Base-by-base conservation (phyloP, 1,140 invertebrate species). In the Lordiphosa stackelbergi region DNA sequence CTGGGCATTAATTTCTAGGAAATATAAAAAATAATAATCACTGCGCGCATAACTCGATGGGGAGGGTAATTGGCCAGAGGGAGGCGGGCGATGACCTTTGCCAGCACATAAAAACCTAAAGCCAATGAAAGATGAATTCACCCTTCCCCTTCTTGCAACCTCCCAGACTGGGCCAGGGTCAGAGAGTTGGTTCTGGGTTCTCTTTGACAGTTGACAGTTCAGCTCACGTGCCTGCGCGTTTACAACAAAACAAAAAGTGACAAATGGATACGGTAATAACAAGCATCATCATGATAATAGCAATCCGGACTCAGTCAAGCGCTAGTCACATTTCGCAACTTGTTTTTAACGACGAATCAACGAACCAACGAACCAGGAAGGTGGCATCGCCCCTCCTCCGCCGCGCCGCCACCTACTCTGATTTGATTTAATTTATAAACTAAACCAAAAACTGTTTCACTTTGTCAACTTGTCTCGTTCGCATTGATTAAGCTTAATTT, bases 361-460 rank as follows among this genome's bases (percentile, higher is more conserved):
- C 40, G 28, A 53, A 53, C 41, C 52, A 53, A 43, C 52, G 52
- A 53, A 53, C 52, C 52, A 53, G 52, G 52, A 53, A 53, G 52
- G 52, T 53, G 52, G 24, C 38, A 22, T 31, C 34, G 13, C 46
- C 7, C 11, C 24, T 12, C 28, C 11, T 31, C 46, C 28, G 7
- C 31, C 8, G 7, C 12, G 11, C 5, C 16, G 8, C 2, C 34
- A 13, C 34, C 31, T 13, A 10, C 13, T 35, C 9, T 52, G 49
- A 52, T 52, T 52, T 52, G 37, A 52, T 52, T 52, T 38, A 52
- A 52, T 38, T 40, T 37, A 19, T 22, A 36, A 36, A 38, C 19
- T 11, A 40, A 52, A 28, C 13, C 36, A 52, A 51, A 51, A 51
- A 51, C 48, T 51, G 10, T 51, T 51, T 51, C 48, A 51, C 48